phyloP scores from a whole-genome alignment of 2,113 vertebrate species.

The Lepisosteus osseus region DNA sequence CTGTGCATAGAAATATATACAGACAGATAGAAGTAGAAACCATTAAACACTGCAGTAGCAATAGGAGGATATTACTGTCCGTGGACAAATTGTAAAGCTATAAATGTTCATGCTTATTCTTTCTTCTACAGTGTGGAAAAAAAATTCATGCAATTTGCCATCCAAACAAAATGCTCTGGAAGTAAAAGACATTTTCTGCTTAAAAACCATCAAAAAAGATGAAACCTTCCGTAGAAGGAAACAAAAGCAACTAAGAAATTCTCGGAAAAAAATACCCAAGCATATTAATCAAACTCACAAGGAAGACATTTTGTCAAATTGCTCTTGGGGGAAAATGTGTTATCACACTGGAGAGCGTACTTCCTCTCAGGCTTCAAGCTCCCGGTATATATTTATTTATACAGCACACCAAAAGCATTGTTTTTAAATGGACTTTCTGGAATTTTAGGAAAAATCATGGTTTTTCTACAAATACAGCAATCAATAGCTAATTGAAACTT shows the following conservation, averaged over 20 bases:
- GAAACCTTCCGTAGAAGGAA: conserved; percentile 11
- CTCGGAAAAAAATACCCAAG: conserved; percentile 27
- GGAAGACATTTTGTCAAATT: conserved; percentile 38
- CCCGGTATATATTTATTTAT: conserved; percentile 30
- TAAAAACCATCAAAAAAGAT: too few relatives aligned
- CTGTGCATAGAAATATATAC: too few relatives aligned
- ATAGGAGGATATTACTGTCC: too few relatives aligned
- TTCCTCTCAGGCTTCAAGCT: not conserved
- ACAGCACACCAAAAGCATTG: conserved; percentile 22
- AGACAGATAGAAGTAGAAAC: too few relatives aligned
- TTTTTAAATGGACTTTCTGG: not conserved
- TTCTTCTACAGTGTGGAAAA: too few relatives aligned
- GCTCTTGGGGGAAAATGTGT: conserved; percentile 25
- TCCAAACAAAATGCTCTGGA: too few relatives aligned
- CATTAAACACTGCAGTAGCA: too few relatives aligned
- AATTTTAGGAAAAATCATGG: too few relatives aligned
- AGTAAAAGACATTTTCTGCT: too few relatives aligned
- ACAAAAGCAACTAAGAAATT: conserved; percentile 30
- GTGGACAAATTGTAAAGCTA: too few relatives aligned
- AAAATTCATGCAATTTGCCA: too few relatives aligned
- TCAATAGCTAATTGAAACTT: not conserved
- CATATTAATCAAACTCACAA: conserved; percentile 39
- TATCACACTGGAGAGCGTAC: conserved; percentile 19
- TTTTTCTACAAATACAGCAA: conserved; percentile 3
- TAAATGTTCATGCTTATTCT: too few relatives aligned